Evolutionary conservation across 2,888 invertebrate species (phyloP).

Genomic region (Melanotus villosus): DNA sequence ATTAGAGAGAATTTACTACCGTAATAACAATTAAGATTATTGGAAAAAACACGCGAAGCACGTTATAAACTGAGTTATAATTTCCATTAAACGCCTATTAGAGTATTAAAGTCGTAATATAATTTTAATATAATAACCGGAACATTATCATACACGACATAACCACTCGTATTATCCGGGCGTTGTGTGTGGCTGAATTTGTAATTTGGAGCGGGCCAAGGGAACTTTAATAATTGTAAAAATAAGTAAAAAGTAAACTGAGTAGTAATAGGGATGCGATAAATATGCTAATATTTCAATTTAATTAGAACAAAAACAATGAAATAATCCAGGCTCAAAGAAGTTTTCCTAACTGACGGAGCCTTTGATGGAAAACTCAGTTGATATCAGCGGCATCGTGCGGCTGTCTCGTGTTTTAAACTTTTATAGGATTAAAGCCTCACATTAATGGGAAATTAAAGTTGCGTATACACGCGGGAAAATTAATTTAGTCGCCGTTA

Average conservation of each 20-base stretch:
- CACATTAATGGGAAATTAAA: slow-evolving; percentile 54
- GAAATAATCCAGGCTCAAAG: slow-evolving; percentile 44
- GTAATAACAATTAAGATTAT: slow-evolving; percentile 32
- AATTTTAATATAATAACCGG: slow-evolving; percentile 30
- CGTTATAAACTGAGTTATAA: slow-evolving; percentile 24
- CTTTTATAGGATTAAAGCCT: slow-evolving; percentile 46
- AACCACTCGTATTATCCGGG: slow-evolving; percentile 18
- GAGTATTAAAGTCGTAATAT: slow-evolving; percentile 27
- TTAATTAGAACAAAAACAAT: slow-evolving; percentile 45
- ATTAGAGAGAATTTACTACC: slow-evolving; percentile 10
- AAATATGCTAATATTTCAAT: slow-evolving; percentile 47
- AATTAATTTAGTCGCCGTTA: slow-evolving; percentile 52
- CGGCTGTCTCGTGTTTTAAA: slow-evolving; percentile 42
- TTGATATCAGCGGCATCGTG: slow-evolving; percentile 36
- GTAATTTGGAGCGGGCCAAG: not conserved
- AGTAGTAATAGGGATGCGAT: slow-evolving; percentile 23
- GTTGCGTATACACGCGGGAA: slow-evolving; percentile 51
- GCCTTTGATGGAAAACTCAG: slow-evolving; percentile 35
- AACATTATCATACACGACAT: slow-evolving; percentile 32
- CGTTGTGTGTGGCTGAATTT: slow-evolving; percentile 5
- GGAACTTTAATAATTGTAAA: slow-evolving; percentile 18
- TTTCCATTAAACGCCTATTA: slow-evolving; percentile 31
- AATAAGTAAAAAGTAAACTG: slow-evolving; percentile 24
- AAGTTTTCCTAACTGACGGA: slow-evolving; percentile 32
- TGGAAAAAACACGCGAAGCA: slow-evolving; percentile 28